phyloP scores from a whole-genome alignment of 2,888 invertebrate species.

The Eledone cirrhosa region DNA sequence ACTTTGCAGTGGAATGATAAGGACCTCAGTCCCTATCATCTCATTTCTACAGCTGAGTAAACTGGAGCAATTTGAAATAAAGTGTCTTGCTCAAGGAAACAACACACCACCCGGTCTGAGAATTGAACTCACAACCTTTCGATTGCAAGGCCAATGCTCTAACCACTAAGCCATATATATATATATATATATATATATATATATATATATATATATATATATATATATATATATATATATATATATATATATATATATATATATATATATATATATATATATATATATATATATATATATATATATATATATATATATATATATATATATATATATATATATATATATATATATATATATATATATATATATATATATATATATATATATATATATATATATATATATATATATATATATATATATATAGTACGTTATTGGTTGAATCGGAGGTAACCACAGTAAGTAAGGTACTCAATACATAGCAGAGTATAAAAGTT shows the following conservation, averaged over 20 bases:
- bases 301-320: slow-evolving; percentile 6
- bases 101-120: too few species aligned
- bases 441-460: too few species aligned
- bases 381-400: neutral
- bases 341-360: neutral
- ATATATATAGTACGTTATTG: too few species aligned
- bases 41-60: too few species aligned
- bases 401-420: neutral
- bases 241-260: slow-evolving; percentile 18
- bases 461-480: too few species aligned
- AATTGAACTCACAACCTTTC: neutral
- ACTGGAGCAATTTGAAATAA: too few species aligned
- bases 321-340: neutral
- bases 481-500: too few species aligned
- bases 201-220: neutral
- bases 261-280: neutral
- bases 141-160: neutral
- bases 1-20: too few species aligned
- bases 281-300: slow-evolving; percentile 2
- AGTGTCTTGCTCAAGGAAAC: too few species aligned
- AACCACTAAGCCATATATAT: neutral
- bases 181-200: neutral
- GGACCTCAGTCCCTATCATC: too few species aligned
- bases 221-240: slow-evolving; percentile 5
- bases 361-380: neutral